phyloP scores from a whole-genome alignment of 2,113 vertebrate species.

The Callorhinus ursinus region DNA sequence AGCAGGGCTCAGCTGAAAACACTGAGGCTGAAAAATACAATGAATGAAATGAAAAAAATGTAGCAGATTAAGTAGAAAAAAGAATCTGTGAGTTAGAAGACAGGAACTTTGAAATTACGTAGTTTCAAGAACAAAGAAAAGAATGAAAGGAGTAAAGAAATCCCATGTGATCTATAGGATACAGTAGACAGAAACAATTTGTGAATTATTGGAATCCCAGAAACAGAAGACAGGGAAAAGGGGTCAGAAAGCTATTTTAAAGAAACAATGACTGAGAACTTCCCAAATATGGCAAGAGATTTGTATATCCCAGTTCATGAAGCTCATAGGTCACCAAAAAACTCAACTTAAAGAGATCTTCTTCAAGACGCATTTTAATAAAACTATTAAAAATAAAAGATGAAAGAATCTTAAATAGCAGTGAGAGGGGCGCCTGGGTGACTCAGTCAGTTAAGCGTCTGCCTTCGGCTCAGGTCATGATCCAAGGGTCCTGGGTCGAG shows the following conservation, averaged over 20 bases:
- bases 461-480: neutral
- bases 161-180: neutral
- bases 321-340: neutral
- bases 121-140: neutral
- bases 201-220: neutral
- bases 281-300: neutral
- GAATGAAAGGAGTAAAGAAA: neutral
- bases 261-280: neutral
- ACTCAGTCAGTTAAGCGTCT: neutral
- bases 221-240: neutral
- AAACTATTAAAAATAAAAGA: neutral
- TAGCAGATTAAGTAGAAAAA: neutral
- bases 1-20: neutral
- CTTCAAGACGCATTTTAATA: neutral
- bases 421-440: neutral
- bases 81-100: neutral
- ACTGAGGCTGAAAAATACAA: neutral
- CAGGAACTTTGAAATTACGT: neutral
- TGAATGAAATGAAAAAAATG: neutral
- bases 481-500: neutral
- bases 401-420: neutral
- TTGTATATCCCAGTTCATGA: neutral
- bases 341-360: neutral
- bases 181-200: neutral
- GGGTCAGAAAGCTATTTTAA: neutral